Evolutionary conservation across 2,888 invertebrate genomes (phyloP), one percentile per base, ranked within the genome.

Genomic region (Neoscelio sp.): DNA sequence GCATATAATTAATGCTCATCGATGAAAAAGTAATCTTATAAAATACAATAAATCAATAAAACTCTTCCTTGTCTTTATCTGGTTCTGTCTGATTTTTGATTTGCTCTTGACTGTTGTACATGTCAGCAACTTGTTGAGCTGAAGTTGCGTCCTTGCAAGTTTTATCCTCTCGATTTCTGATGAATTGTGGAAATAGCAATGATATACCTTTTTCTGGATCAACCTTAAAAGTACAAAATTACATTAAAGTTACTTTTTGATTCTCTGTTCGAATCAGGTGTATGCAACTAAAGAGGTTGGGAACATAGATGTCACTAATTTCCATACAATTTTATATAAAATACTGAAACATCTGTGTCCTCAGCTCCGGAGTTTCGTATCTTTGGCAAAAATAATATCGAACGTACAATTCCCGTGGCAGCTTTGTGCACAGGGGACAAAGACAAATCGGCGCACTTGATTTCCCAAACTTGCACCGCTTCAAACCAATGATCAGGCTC

Each of bases 361-460:
- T n/a, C n/a, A n/a, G n/a, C n/a, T n/a, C n/a, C n/a, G n/a, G n/a
- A n/a, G n/a, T n/a, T n/a, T n/a, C n/a, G n/a, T n/a, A n/a, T n/a
- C n/a, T n/a, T n/a, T 17, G 20, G 6, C 8, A 18, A 20, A 52
- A 68, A 52, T 23, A 33, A 71, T 62, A 28, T 46, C 10, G 3
- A 13, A 90, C 93, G 91, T 89, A 95, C 96, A 87, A 97, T 94
- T 52, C 97, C 97, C 44, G 94, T 90, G 0, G 96, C 99, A 50
- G 99, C 99, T 88, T 93, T 93, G 91, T 99, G 98, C 52, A 96
- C 94, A 10, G 99, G 99, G 26, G 99, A 99, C 48, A 99, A 93
- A 3, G 99, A 99, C 70, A 99, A 93, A 93, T 99, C 99, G 0
- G 99, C 99, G 90, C 98, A 98, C 89, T 98, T 98, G 64, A 99